Percentiles rank a stretch among this genome's conserved stretches.
phyloP scores from a whole-genome alignment of 37 sponge, comb jelly and placozoan species.

The Theonella swinhoei region DNA sequence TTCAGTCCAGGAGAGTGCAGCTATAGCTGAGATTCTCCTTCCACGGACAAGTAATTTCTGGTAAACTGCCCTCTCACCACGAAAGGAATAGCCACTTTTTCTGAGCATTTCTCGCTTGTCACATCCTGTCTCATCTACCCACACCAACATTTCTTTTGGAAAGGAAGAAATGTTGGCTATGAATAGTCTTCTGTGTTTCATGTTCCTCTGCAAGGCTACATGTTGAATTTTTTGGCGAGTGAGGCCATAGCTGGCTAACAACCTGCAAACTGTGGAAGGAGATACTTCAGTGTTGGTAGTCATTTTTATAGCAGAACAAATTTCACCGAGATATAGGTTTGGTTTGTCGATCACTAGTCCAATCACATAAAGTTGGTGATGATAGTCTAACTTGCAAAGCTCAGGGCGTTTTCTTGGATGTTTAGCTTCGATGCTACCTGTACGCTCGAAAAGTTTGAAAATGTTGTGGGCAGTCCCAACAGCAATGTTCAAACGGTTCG shows the following conservation, averaged over 20 bases:
- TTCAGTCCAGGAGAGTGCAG: not conserved
- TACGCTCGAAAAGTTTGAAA: too few relatives aligned
- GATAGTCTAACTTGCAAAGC: not conserved
- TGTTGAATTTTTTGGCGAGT: conserved; percentile 1
- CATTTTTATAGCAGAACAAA: too few relatives aligned
- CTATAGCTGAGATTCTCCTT: not conserved
- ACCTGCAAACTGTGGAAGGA: not conserved
- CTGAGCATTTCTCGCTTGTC: not conserved
- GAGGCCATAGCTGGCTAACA: not conserved
- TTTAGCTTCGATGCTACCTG: not conserved
- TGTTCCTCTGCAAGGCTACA: not conserved
- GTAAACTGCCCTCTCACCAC: not conserved
- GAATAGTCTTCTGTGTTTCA: not conserved
- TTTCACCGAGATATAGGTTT: too few relatives aligned
- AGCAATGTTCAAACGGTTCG: too few relatives aligned
- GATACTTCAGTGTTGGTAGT: too few relatives aligned
- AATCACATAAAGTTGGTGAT: too few relatives aligned
- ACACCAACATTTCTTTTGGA: conserved; percentile 6
- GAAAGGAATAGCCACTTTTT: not conserved
- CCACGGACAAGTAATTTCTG: not conserved
- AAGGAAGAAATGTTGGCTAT: not conserved
- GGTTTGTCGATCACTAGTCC: not conserved
- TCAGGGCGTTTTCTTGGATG: not conserved
- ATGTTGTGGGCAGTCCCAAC: too few relatives aligned
- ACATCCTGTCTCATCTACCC: conserved; percentile 7